Evolutionary conservation across 2,888 invertebrate genomes (phyloP), one percentile per base, ranked within the genome.

Genomic region (Seladonia tumulorum): DNA sequence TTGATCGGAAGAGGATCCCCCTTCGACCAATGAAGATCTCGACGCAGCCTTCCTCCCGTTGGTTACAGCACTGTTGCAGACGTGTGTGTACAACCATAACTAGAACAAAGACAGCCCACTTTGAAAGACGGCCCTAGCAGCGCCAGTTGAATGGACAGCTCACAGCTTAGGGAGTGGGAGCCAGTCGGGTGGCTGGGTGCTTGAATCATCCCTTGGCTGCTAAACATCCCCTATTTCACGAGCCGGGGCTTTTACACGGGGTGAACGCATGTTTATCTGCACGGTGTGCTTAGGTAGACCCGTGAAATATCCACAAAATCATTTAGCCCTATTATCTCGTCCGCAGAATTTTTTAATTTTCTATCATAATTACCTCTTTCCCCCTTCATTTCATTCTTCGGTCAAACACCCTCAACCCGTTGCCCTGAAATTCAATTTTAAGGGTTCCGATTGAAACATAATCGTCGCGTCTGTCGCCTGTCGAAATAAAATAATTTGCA

Each of bases 141-240:
- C 76, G 78, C 78, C 83, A 83, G 80, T 83, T 88, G 85, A 88
- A 88, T 88, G 88, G 86, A 83, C 86, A 88, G 81, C 88, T 88
- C 85, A 66, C 80, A 63, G 81, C 82, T 87, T 82, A 79, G 88
- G 85, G 81, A 83, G 83, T 86, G 86, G 82, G 88, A 86, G 88
- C 79, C 77, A 81, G 83, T 83, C 86, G 88, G 72, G 83, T 82
- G 78, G 83, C 88, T 80, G 86, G 80, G 76, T 88, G 86, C 83
- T 88, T 88, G 88, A 88, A 88, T 88, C 88, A 88, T 88, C 86
- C 88, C 88, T 88, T 66, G 53, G 80, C 86, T 85, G 83, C 88
- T 88, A 88, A 88, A 88, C 88, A 88, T 86, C 83, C 88, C 81
- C 88, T 75, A 63, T 86, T 86, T 83, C 83, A 83, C 77, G 70